These are phyloP conservation scores for Istiophorus platypterus DNA, from an alignment of 2,113 vertebrate species.

Conservation along the genomic window DNA sequence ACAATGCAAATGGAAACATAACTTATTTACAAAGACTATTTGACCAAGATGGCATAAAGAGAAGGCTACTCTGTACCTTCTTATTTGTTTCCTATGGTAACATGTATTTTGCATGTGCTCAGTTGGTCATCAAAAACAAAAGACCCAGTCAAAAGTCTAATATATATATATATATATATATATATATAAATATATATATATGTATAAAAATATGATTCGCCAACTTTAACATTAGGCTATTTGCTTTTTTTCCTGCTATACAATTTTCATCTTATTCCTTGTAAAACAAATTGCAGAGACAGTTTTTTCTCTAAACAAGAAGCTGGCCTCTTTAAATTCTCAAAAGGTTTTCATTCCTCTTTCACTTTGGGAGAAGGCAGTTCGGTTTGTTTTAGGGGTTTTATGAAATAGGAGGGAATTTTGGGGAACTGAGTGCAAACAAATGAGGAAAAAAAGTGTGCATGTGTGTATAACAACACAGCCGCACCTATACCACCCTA, in stretches of 20 bases:
- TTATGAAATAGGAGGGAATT: background rate
- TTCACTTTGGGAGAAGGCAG: background rate
- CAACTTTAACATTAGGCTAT: background rate
- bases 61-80: background rate
- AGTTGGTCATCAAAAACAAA: conserved; percentile 12
- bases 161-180: no score
- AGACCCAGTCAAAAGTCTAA: background rate
- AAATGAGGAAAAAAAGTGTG: background rate
- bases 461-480: conserved; percentile 51
- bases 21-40: conserved; percentile 11
- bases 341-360: background rate
- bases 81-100: background rate
- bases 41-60: conserved; percentile 22
- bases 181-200: no score
- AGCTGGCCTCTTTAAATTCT: background rate
- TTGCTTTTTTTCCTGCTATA: background rate
- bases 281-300: no score
- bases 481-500: conserved; percentile 58
- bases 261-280: background rate
- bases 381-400: background rate
- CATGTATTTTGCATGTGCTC: background rate
- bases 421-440: background rate
- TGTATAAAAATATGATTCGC: background rate
- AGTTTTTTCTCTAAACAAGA: background rate
- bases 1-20: background rate